Conservation (phyloP, 2,888 invertebrate genomes). For the Masnerella sp. region DNA sequence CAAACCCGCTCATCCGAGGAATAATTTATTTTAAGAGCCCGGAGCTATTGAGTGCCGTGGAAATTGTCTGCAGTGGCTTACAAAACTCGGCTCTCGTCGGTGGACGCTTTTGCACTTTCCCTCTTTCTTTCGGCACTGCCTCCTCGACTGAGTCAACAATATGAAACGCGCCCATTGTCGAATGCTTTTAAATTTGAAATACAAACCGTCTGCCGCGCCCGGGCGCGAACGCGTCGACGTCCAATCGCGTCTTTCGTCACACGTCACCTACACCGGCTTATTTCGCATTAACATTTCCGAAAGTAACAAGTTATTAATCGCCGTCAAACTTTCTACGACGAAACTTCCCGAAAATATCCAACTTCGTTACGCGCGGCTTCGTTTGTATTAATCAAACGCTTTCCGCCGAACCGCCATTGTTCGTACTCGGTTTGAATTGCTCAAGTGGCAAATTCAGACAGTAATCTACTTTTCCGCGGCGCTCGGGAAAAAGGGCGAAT, state of each 20-base stretch:
- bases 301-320: background rate
- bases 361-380: constrained; percentile 25
- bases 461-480: constrained; percentile 53
- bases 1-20: constrained; percentile 70
- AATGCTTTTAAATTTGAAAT: constrained; percentile 77
- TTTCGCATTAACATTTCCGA: background rate
- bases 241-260: constrained; percentile 14
- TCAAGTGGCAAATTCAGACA: constrained; percentile 59
- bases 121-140: constrained; percentile 57
- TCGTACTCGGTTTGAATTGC: constrained; percentile 47
- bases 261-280: constrained; percentile 2
- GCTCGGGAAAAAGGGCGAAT: constrained; percentile 28
- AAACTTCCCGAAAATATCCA: constrained; percentile 11
- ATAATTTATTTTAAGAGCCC: constrained; percentile 72
- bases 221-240: constrained; percentile 38
- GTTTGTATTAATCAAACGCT: constrained; percentile 58
- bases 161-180: constrained; percentile 74
- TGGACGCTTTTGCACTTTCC: constrained; percentile 48
- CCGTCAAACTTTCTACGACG: background rate
- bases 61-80: constrained; percentile 74
- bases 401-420: constrained; percentile 37
- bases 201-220: constrained; percentile 73
- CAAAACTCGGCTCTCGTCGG: constrained; percentile 67
- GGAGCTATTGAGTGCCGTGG: constrained; percentile 72
- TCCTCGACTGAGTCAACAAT: constrained; percentile 73